Conservation (phyloP, 2,888 invertebrate genomes). For the Geophilus truncorum region DNA sequence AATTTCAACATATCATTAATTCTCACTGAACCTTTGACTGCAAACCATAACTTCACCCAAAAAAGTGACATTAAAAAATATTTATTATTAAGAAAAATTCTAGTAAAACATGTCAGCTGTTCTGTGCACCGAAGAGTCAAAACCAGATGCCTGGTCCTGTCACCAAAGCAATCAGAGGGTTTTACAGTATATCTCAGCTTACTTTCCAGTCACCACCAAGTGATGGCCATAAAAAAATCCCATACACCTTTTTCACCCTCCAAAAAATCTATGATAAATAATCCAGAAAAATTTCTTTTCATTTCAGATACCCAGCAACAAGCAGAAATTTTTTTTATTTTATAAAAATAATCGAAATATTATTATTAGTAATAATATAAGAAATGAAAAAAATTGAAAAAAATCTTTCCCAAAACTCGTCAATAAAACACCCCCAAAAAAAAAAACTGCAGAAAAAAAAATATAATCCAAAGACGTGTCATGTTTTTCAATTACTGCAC, state of each 20-base stretch:
- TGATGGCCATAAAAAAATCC: background rate
- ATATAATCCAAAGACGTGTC: constrained; percentile 18
- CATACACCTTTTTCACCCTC: too few relatives aligned
- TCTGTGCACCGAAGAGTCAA: background rate
- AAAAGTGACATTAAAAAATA: too few relatives aligned
- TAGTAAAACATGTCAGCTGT: background rate
- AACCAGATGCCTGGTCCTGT: background rate
- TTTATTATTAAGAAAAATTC: background rate
- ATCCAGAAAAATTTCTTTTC: background rate
- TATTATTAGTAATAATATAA: background rate
- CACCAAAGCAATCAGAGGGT: background rate
- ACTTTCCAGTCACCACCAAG: background rate
- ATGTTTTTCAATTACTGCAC: constrained; percentile 11
- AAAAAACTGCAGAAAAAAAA: constrained; percentile 17
- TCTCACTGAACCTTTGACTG: background rate
- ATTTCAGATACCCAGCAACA: background rate
- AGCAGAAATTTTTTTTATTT: background rate
- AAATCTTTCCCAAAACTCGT: background rate
- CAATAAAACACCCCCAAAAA: background rate
- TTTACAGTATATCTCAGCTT: background rate
- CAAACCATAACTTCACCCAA: too few relatives aligned
- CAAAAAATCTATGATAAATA: too few relatives aligned
- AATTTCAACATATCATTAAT: background rate
- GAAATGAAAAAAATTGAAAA: background rate
- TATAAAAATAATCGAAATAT: too few relatives aligned